Conservation (phyloP, 2,888 invertebrate genomes). For the Mythimna vitellina region DNA sequence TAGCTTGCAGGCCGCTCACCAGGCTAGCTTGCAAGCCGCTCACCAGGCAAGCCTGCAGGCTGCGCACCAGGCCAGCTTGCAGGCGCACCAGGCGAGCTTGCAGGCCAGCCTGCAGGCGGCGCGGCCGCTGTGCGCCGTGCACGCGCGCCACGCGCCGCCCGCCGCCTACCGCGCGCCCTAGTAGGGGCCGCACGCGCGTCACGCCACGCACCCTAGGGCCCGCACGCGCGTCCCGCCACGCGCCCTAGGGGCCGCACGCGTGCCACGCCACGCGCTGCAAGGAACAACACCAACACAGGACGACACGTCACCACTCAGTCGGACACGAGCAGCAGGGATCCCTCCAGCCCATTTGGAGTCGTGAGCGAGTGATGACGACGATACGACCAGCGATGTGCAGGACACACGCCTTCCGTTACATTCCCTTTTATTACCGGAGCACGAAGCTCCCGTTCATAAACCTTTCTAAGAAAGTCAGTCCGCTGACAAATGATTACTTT, state of each 20-base stretch:
- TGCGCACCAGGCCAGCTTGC: slow-evolving; percentile 30
- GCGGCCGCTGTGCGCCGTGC: slow-evolving; percentile 78
- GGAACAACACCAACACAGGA: too few relatives aligned
- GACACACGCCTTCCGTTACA: slow-evolving; percentile 62
- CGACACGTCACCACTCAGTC: neutral
- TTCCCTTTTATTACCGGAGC: slow-evolving; percentile 58
- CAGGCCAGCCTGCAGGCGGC: slow-evolving; percentile 45
- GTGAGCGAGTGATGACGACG: slow-evolving; percentile 44
- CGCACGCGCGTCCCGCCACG: neutral
- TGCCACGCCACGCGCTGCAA: slow-evolving; percentile 49
- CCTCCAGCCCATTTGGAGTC: slow-evolving; percentile 24
- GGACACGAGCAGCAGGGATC: slow-evolving; percentile 26
- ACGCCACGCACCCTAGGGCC: slow-evolving; percentile 66
- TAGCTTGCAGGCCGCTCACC: slow-evolving; percentile 34
- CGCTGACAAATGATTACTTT: slow-evolving; percentile 53
- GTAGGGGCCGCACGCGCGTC: slow-evolving; percentile 67
- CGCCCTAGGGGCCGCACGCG: neutral
- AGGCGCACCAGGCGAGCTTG: slow-evolving; percentile 43
- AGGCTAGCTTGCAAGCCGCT: slow-evolving; percentile 34
- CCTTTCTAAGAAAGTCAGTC: slow-evolving; percentile 36
- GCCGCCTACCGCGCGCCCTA: slow-evolving; percentile 70
- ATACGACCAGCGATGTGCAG: slow-evolving; percentile 59
- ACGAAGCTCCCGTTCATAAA: slow-evolving; percentile 37
- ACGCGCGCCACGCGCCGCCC: slow-evolving; percentile 72
- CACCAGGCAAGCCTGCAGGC: slow-evolving; percentile 45